Percentiles rank a stretch among this genome's conserved stretches.
Evolutionary conservation across 2,113 vertebrate species (phyloP).

Genomic region (Gopherus flavomarginatus): DNA sequence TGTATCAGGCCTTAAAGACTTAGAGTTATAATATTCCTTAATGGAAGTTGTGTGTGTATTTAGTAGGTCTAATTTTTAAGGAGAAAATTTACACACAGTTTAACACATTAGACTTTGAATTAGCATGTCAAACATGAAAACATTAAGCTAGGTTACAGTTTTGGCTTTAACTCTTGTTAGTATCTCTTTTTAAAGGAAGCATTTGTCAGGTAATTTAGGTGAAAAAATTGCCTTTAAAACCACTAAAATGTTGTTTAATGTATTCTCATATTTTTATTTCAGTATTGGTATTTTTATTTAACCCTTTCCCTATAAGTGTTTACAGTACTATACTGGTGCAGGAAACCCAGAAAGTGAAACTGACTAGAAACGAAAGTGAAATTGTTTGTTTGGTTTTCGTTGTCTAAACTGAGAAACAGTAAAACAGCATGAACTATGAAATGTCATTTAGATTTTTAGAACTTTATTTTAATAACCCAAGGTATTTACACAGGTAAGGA

Average conservation of each 20-base stretch:
- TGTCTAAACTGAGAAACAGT: background rate
- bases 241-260: background rate
- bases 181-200: background rate
- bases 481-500: background rate
- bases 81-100: background rate
- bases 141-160: background rate
- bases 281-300: background rate
- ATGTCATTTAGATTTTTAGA: background rate
- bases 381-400: background rate
- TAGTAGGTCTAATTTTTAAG: background rate
- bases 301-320: background rate
- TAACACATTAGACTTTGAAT: background rate
- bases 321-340: background rate
- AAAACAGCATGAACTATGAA: background rate
- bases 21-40: background rate
- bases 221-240: background rate
- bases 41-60: background rate
- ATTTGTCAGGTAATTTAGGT: background rate
- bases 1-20: background rate
- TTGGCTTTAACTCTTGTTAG: background rate
- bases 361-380: constrained; percentile 46
- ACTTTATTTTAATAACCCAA: background rate
- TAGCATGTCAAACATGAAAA: background rate
- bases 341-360: constrained; percentile 61
- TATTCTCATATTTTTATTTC: background rate